phyloP scores from a whole-genome alignment of 2,113 vertebrate genomes.

The Sturnus vulgaris region DNA sequence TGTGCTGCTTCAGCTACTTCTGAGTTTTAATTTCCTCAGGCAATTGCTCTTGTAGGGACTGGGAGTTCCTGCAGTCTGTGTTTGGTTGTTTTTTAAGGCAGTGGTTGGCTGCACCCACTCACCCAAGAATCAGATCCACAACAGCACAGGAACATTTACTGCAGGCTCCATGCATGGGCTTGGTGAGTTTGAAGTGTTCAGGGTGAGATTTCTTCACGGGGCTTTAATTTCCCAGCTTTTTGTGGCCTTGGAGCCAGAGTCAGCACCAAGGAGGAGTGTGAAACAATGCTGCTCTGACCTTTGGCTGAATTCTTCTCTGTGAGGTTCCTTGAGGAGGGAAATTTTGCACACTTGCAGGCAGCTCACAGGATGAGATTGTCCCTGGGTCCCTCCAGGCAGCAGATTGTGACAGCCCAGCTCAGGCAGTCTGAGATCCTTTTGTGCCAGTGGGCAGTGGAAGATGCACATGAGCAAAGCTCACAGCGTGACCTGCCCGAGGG shows the following conservation, averaged over 20 bases:
- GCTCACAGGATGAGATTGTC: neutral
- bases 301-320: neutral
- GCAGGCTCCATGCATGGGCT: neutral
- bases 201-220: neutral
- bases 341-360: neutral
- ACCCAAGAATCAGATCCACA: neutral
- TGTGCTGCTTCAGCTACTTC: slow-evolving; percentile 37
- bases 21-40: neutral
- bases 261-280: neutral
- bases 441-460: neutral
- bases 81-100: neutral
- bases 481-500: neutral
- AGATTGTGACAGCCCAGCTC: neutral
- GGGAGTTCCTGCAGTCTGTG: neutral
- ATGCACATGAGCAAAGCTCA: neutral
- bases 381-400: neutral
- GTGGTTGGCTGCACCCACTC: slow-evolving; percentile 15
- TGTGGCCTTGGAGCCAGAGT: neutral
- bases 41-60: neutral
- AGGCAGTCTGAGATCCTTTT: neutral
- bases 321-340: neutral
- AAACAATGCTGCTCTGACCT: neutral
- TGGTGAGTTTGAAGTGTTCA: neutral
- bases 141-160: neutral
- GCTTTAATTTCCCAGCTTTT: neutral